These are phyloP conservation scores for Eulacestoma nigropectus DNA, from an alignment of 2,113 vertebrate genomes.

Conservation along the genomic window DNA sequence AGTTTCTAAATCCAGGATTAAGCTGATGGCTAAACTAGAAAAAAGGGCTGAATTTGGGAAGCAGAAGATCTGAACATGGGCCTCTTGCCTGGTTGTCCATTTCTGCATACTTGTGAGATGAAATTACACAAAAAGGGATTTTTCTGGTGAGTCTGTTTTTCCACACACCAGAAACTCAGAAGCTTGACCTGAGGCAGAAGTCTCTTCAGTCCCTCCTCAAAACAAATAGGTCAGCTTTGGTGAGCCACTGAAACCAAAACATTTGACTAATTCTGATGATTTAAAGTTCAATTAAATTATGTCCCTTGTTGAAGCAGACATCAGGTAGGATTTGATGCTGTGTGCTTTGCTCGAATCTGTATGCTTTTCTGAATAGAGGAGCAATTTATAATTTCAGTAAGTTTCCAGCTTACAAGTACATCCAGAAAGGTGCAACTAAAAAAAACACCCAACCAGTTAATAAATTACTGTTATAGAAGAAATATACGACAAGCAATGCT, in stretches of 20 bases:
- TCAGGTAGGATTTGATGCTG: not conserved
- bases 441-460: not conserved
- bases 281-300: not conserved
- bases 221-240: not conserved
- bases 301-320: not conserved
- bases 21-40: not conserved
- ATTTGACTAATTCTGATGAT: not conserved
- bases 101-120: not conserved
- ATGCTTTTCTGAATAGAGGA: constrained; percentile 5
- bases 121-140: not conserved
- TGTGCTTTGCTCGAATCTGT: not conserved
- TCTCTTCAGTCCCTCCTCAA: not conserved
- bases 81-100: not conserved
- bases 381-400: not conserved
- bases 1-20: constrained; percentile 36
- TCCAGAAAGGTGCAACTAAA: not conserved
- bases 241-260: not conserved
- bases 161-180: not conserved
- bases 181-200: not conserved
- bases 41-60: not conserved
- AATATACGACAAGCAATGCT: constrained; percentile 15
- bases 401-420: not conserved
- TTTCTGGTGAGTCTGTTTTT: not conserved
- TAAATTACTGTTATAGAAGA: constrained; percentile 48
- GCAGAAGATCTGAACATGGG: not conserved